Conservation (phyloP, 1,140 invertebrate species). For the Zaprionus taronus region DNA sequence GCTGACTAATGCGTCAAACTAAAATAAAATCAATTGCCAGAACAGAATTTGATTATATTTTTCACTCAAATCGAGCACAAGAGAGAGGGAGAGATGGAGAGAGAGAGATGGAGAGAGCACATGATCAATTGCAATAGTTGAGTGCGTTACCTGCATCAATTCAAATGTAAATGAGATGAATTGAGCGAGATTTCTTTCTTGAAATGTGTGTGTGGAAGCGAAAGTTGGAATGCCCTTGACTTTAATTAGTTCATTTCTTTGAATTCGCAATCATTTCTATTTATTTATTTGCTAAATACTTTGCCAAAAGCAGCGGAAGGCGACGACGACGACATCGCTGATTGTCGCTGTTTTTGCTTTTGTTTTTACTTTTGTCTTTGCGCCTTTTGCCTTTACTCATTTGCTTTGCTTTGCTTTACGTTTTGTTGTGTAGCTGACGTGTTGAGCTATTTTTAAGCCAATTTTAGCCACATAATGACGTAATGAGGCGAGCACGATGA, state of each 20-base stretch:
- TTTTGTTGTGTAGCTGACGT: conserved; percentile 65
- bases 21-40: conserved; percentile 36
- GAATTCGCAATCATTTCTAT: conserved; percentile 35
- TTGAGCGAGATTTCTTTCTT: conserved; percentile 13
- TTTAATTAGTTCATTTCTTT: conserved; percentile 62
- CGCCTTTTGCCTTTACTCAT: conserved; percentile 32
- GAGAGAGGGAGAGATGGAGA: neutral
- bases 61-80: neutral
- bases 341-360: conserved; percentile 48
- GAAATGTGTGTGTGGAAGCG: conserved; percentile 15
- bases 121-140: neutral
- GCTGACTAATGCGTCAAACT: conserved; percentile 61
- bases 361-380: conserved; percentile 29
- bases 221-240: conserved; percentile 56
- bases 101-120: neutral
- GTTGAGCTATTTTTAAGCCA: conserved; percentile 78
- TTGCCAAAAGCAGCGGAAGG: conserved; percentile 4
- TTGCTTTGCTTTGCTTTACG: conserved; percentile 43
- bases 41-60: conserved; percentile 14
- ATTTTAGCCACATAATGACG: conserved; percentile 77
- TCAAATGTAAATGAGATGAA: neutral
- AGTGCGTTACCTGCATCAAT: neutral
- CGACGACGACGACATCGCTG: conserved; percentile 29
- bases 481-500: conserved; percentile 58
- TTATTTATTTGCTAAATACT: conserved; percentile 47